Conservation (phyloP, 2,888 invertebrate species). For the Epirrita christyi region DNA sequence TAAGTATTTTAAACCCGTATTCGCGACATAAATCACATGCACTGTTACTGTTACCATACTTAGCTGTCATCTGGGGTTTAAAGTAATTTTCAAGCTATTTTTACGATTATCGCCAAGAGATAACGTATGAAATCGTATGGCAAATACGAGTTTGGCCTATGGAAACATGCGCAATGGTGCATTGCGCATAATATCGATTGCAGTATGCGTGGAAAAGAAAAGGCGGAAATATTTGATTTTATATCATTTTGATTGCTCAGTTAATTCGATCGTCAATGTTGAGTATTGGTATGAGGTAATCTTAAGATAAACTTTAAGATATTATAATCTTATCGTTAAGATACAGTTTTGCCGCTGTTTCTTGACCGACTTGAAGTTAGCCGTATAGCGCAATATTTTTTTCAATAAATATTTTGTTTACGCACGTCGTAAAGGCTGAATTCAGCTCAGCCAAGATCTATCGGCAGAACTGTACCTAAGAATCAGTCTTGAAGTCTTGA, state of each 20-base stretch:
- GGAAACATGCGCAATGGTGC: constrained; percentile 79
- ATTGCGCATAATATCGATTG: constrained; percentile 82
- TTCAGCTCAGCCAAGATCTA: too few relatives aligned
- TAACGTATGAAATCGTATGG: constrained; percentile 43
- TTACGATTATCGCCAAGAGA: constrained; percentile 1
- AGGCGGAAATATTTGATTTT: constrained; percentile 72
- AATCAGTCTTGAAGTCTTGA: too few relatives aligned
- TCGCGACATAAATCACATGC: constrained; percentile 60
- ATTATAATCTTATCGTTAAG: not conserved
- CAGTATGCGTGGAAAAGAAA: constrained; percentile 69
- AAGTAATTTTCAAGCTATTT: constrained; percentile 33
- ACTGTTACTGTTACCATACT: constrained; percentile 66
- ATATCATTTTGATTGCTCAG: constrained; percentile 28
- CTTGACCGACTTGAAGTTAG: too few relatives aligned
- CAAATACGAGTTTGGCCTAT: constrained; percentile 40
- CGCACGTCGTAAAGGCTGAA: too few relatives aligned
- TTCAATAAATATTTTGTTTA: too few relatives aligned
- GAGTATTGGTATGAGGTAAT: not conserved
- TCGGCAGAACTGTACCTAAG: too few relatives aligned
- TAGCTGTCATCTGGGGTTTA: constrained; percentile 69
- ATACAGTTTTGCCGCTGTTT: too few relatives aligned
- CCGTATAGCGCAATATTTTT: too few relatives aligned
- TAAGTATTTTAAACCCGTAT: constrained; percentile 42
- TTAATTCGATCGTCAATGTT: constrained; percentile 13
- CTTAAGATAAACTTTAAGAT: not conserved